phyloP scores from a whole-genome alignment of 2,888 invertebrate species.

The Caenorhabditis sulstoni region DNA sequence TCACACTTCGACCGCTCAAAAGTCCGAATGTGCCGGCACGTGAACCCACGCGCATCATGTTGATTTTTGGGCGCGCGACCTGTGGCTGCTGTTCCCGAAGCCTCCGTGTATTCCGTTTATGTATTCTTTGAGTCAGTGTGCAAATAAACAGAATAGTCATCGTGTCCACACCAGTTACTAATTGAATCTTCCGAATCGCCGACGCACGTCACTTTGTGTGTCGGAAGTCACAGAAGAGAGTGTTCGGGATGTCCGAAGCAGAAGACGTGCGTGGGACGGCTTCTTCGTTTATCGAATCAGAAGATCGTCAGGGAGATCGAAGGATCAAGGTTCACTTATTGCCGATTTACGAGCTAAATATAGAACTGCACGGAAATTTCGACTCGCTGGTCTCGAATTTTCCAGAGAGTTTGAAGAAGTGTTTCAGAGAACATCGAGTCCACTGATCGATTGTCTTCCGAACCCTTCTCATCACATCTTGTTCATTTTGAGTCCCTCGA shows the following conservation, averaged over 20 bases:
- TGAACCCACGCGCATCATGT: conserved; percentile 21
- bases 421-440: too few species aligned
- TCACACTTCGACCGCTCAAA: conserved; percentile 20
- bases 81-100: conserved; percentile 8
- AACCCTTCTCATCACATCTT: too few species aligned
- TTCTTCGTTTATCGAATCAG: conserved; percentile 19
- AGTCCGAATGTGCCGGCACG: conserved; percentile 29
- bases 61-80: conserved; percentile 36
- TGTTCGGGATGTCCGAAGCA: not conserved
- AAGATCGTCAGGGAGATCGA: not conserved
- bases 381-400: not conserved
- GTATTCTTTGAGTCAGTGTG: conserved; percentile 46
- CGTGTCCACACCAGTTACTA: conserved; percentile 30
- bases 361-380: not conserved
- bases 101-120: conserved; percentile 23
- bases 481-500: too few species aligned
- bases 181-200: conserved; percentile 24
- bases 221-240: conserved; percentile 23
- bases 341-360: conserved; percentile 1
- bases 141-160: conserved; percentile 54
- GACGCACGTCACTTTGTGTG: conserved; percentile 44
- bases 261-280: conserved; percentile 11
- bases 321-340: not conserved
- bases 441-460: too few species aligned
- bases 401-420: too few species aligned